phyloP scores from a whole-genome alignment of 1,140 invertebrate genomes.

The Heliconius eleuchia region DNA sequence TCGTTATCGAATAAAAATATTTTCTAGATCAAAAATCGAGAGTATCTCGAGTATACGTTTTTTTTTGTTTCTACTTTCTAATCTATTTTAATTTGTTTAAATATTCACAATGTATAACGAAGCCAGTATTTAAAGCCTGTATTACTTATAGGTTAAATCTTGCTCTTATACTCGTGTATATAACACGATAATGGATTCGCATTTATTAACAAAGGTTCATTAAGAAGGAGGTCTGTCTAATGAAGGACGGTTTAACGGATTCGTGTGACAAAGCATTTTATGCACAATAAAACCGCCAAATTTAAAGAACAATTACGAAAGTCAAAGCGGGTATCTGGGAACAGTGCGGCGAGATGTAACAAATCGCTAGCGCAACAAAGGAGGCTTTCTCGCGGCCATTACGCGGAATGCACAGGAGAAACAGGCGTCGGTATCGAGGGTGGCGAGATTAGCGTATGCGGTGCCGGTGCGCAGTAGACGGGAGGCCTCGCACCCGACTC shows the following conservation, averaged over 20 bases:
- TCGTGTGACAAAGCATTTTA: constrained; percentile 77
- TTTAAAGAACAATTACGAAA: constrained; percentile 79
- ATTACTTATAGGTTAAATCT: neutral
- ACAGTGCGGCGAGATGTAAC: constrained; percentile 76
- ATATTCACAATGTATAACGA: neutral
- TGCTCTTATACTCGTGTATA: constrained; percentile 16
- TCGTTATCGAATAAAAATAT: neutral
- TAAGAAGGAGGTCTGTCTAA: constrained; percentile 44
- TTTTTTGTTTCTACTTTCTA: neutral
- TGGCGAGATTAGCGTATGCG: constrained; percentile 77
- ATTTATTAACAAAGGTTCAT: constrained; percentile 58
- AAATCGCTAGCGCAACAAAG: constrained; percentile 75
- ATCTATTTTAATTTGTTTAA: neutral
- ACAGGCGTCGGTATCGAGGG: constrained; percentile 71
- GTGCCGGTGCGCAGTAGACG: constrained; percentile 59
- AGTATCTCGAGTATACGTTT: neutral
- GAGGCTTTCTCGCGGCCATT: constrained; percentile 79
- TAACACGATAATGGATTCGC: constrained; percentile 50
- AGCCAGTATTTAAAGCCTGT: neutral
- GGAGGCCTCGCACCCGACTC: constrained; percentile 47
- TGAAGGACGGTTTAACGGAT: constrained; percentile 65
- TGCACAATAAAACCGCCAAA: constrained; percentile 72
- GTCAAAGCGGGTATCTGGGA: constrained; percentile 75
- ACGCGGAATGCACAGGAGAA: constrained; percentile 66
- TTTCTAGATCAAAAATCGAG: neutral